Conservation (phyloP, 2,888 invertebrate genomes). For the Trachelus iudaicus region DNA sequence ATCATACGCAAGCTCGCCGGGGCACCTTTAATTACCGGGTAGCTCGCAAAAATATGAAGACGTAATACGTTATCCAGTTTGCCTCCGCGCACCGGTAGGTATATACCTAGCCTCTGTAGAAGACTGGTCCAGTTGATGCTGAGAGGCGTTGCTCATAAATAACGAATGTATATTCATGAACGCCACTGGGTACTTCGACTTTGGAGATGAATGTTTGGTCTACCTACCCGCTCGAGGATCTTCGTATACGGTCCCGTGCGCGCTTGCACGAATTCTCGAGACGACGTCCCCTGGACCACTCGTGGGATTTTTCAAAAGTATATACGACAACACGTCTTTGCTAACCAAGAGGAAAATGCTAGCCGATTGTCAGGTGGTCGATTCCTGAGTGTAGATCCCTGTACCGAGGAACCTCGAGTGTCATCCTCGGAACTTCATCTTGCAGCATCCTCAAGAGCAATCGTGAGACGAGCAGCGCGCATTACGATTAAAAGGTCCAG, state of each 20-base stretch:
- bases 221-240: not conserved
- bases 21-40: slow-evolving; percentile 57
- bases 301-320: too few species aligned
- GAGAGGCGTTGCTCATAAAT: slow-evolving; percentile 55
- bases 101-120: slow-evolving; percentile 17
- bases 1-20: slow-evolving; percentile 52
- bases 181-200: slow-evolving; percentile 49
- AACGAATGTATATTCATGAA: slow-evolving; percentile 51
- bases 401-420: not conserved
- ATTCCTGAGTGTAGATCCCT: not conserved
- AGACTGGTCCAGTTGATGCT: slow-evolving; percentile 49
- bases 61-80: slow-evolving; percentile 54
- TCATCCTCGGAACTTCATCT: not conserved
- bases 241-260: slow-evolving; percentile 32
- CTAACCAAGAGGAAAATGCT: not conserved
- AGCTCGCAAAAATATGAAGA: slow-evolving; percentile 57
- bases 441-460: not conserved
- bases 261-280: slow-evolving; percentile 7
- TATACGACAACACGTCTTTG: not conserved
- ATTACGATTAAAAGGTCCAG: not conserved
- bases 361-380: not conserved
- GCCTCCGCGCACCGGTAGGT: slow-evolving; percentile 43
- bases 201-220: slow-evolving; percentile 13
- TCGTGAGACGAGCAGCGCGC: not conserved
- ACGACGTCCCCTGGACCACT: not conserved